Conservation (phyloP, 2,797 vertebrate genomes). For the Lacerta viridis region DNA sequence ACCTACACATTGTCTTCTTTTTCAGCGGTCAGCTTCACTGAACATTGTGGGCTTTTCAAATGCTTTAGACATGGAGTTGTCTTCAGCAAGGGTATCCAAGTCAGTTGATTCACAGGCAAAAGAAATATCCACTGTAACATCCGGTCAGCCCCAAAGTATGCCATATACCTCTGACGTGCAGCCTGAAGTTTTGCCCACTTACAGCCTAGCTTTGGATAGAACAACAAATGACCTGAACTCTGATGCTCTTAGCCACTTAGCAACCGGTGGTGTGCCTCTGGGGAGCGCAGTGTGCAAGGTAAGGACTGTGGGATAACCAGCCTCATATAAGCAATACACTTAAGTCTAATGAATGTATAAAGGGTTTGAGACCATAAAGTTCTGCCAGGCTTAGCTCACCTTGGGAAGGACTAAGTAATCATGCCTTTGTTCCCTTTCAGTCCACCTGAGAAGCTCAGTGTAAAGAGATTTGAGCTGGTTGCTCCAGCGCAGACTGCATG, state of each 20-base stretch:
- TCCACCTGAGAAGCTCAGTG: too few relatives aligned
- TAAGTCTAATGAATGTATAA: too few relatives aligned
- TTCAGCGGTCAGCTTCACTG: slow-evolving; percentile 84
- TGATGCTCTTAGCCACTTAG: slow-evolving; percentile 66
- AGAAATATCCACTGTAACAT: slow-evolving; percentile 58
- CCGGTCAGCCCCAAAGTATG: slow-evolving; percentile 53
- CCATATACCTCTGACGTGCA: slow-evolving; percentile 79
- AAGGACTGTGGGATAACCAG: slow-evolving; percentile 46
- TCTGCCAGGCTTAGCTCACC: too few relatives aligned
- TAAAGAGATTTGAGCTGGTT: too few relatives aligned
- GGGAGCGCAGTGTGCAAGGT: slow-evolving; percentile 81
- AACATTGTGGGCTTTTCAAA: slow-evolving; percentile 76
- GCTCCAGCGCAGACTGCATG: too few relatives aligned
- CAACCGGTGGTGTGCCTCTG: slow-evolving; percentile 72
- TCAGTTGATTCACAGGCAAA: slow-evolving; percentile 65
- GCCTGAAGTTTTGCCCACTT: slow-evolving; percentile 74
- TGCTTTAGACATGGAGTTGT: slow-evolving; percentile 79
- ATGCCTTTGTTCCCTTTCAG: too few relatives aligned
- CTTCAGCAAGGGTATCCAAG: slow-evolving; percentile 72
- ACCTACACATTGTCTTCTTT: background rate
- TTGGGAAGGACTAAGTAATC: too few relatives aligned
- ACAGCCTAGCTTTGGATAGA: slow-evolving; percentile 63
- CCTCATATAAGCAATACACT: too few relatives aligned
- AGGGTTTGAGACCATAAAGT: too few relatives aligned
- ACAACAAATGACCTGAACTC: slow-evolving; percentile 70